Evolutionary conservation across 2,797 vertebrate genomes (phyloP), one percentile per base, ranked within the genome.

Genomic region (Enteromius viviparus): DNA sequence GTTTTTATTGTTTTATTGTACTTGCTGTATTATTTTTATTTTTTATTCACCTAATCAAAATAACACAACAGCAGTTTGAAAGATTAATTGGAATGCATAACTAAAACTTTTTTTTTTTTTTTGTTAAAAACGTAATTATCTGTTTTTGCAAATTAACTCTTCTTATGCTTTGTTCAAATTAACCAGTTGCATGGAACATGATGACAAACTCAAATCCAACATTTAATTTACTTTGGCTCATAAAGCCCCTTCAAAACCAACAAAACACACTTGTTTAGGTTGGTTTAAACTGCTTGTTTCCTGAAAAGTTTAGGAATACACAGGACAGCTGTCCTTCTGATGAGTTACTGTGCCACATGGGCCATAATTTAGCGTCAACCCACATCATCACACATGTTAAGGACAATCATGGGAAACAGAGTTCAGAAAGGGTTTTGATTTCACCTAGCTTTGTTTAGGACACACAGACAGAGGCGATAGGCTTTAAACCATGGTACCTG

Each of bases 401-500:
- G 23, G 34, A 17, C 34, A 45, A 37, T 45, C 78, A 80, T 29
- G 23, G 51, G 37, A 60, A 70, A 58, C 23, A 5, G 68, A 74
- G 49, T 47, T 72, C 49, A 29, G 21, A 53, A 17, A 34, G 19
- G 29, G 14, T 34, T 74, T 68, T 74, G 32, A 26, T 32, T 47
- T 47, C 60, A 9, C 40, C 10, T n/a, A 23, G 42, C 55, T 81
- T 29, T 70, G 12, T 65, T 55, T 76, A 78, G 26, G 70, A 17
- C 70, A 75, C 78, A 51, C 32, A 80, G 81, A 62, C 51, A 45
- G 66, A 80, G 78, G 64, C 80, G 53, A 42, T 69, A 47, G 19
- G 70, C 32, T 85, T 78, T 81, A 81, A 84, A 80, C 47, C 37
- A 58, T 75, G 70, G 60, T 82, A 81, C 74, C 76, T 80, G 47